Base-by-base conservation (phyloP, 23 tunicate genomes). In the Ascidia mentula region DNA sequence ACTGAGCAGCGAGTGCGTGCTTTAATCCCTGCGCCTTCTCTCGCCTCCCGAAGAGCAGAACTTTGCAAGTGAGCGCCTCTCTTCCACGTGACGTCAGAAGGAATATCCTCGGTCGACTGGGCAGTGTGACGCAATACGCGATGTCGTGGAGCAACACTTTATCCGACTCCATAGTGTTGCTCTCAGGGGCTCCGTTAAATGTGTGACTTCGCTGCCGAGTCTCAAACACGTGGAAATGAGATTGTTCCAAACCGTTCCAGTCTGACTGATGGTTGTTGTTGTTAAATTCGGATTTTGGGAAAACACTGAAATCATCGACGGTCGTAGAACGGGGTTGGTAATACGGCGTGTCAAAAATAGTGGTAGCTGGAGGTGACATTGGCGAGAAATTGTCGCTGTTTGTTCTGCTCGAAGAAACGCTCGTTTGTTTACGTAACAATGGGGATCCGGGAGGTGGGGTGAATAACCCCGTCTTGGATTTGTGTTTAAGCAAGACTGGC, bases 61-160 rank as follows among this genome's bases (percentile, higher is more conserved):
- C 88, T 18, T 88, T 84, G 73, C 94, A 89, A 30, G 36, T 72
- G 32, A 89, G 73, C 37, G 83, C 81, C 24, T 79, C 84, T 60
- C 73, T 72, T 20, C 86, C 84, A 39, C 85, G 80, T 30, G 94
- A 89, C 15, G 94, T 89, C 15, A 89, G 84, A n/a, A 89, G 73
- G 65, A 89, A 89, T 0, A 89, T 28, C n/a, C 87, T 82, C 13
- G 86, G 88, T 31, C 69, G 65, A 18, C 37, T 71, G 2, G 94
- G 94, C 9, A 89, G 81, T 0, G 94, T 83, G 32, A 89, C 94
- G 69, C 94, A 89, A 40, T 89, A 89, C 1, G 94, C 94, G 30
- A 89, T 76, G n/a, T 89, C 88, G 85, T 89, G 94, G 6, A 89
- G 85, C 13, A 65, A 73, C 17, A 82, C 59, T 0, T 36, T 82